Conservation (phyloP, 2,113 vertebrate species). For the Elgaria multicarinata region DNA sequence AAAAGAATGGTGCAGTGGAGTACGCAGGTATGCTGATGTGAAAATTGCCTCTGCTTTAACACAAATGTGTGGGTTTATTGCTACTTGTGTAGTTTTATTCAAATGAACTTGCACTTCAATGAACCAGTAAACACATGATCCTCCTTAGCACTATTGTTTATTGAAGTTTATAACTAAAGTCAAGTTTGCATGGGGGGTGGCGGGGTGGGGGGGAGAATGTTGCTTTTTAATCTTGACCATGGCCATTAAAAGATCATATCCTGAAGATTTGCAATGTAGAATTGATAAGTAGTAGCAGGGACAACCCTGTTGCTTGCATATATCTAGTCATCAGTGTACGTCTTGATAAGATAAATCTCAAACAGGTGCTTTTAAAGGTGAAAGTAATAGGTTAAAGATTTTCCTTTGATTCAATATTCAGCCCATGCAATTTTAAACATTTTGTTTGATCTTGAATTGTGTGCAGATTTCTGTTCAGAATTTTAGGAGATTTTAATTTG, state of each 20-base stretch:
- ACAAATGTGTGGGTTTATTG: conserved; percentile 51
- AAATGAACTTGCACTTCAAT: conserved; percentile 40
- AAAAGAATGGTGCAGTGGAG: conserved; percentile 46
- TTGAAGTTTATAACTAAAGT: conserved; percentile 48
- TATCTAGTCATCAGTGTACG: conserved; percentile 47
- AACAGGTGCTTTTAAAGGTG: conserved; percentile 52
- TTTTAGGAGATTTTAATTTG: conserved; percentile 48
- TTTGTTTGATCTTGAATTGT: conserved; percentile 35
- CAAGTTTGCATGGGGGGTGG: neutral
- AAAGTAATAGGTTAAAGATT: conserved; percentile 30
- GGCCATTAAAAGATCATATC: neutral
- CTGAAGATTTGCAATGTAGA: conserved; percentile 42
- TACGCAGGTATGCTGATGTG: conserved; percentile 17
- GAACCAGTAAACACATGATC: conserved; percentile 46
- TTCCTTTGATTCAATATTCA: conserved; percentile 57
- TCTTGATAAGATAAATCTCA: conserved; percentile 4
- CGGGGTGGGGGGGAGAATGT: conserved; percentile 7
- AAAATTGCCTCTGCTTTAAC: conserved; percentile 39
- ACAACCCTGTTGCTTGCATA: conserved; percentile 69
- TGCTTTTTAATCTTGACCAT: conserved; percentile 44
- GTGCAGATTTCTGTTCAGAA: conserved; percentile 36
- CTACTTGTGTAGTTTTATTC: conserved; percentile 43
- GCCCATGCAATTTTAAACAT: conserved; percentile 40
- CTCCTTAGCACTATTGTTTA: conserved; percentile 45
- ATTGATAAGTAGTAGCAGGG: conserved; percentile 12